Conservation (phyloP, 2,797 vertebrate species). For the Delichon dasypus region DNA sequence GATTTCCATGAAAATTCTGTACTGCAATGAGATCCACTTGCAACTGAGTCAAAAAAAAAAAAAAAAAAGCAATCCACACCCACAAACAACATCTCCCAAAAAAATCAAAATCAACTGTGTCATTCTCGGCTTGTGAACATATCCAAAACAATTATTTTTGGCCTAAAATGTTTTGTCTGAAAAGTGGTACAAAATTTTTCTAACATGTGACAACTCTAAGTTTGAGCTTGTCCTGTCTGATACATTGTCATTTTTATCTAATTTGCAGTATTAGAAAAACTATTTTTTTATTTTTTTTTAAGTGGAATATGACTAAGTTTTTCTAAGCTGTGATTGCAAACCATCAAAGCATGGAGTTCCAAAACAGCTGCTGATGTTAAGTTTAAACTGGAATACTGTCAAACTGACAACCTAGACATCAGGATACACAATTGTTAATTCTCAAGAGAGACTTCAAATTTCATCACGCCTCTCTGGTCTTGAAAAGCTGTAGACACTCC, state of each 20-base stretch:
- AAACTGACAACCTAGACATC: background rate
- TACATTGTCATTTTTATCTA: background rate
- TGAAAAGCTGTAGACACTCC: background rate
- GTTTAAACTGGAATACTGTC: background rate
- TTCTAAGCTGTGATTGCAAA: background rate
- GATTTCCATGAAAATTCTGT: background rate
- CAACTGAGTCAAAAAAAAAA: background rate
- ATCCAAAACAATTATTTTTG: background rate
- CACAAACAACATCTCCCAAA: rapidly evolving
- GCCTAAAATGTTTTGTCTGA: background rate
- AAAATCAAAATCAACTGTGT: background rate
- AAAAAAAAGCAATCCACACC: rapidly evolving
- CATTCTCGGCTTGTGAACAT: background rate
- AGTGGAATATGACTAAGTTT: background rate
- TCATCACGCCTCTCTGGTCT: background rate
- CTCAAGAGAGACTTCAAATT: background rate
- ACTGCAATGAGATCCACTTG: background rate
- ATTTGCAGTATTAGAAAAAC: background rate
- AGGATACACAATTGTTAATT: background rate
- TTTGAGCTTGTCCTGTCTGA: background rate
- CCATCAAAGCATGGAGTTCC: background rate
- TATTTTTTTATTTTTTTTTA: background rate
- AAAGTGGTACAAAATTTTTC: background rate
- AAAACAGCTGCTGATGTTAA: background rate
- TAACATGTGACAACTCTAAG: background rate